Conservation (phyloP, 2,797 vertebrate species). For the Galaxias olidus region DNA sequence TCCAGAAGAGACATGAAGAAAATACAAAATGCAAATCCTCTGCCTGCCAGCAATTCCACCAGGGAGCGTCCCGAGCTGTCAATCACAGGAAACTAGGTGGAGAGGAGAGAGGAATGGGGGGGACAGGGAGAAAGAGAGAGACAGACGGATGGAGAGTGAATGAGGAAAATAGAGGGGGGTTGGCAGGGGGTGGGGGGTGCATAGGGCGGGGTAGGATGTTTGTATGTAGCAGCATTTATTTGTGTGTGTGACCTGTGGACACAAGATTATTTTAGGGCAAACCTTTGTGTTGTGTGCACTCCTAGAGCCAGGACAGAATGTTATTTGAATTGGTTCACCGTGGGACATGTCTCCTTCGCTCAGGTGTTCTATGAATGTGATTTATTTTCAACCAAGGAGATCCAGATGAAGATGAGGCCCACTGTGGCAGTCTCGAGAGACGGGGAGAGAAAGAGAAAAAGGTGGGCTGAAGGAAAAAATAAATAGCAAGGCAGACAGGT, state of each 20-base stretch:
- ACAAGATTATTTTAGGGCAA: slow-evolving; percentile 59
- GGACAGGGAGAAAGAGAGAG: slow-evolving; percentile 8
- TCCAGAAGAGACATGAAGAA: slow-evolving; percentile 63
- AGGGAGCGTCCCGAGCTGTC: slow-evolving; percentile 59
- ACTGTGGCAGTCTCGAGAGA: slow-evolving; percentile 36
- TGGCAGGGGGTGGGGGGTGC: slow-evolving; percentile 1
- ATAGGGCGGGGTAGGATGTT: slow-evolving; percentile 27
- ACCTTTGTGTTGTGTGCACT: slow-evolving; percentile 46
- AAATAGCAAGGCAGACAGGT: slow-evolving; percentile 29
- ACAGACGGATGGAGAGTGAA: background rate
- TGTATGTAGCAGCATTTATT: slow-evolving; percentile 19
- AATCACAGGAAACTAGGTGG: slow-evolving; percentile 48
- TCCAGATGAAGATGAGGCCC: slow-evolving; percentile 60
- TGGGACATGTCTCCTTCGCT: slow-evolving; percentile 63
- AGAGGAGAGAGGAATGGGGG: slow-evolving; percentile 36
- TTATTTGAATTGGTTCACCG: slow-evolving; percentile 72
- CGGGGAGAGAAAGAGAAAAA: slow-evolving; percentile 5
- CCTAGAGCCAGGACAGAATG: slow-evolving; percentile 50
- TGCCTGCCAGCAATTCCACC: slow-evolving; percentile 54
- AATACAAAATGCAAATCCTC: slow-evolving; percentile 73
- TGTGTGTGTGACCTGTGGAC: slow-evolving; percentile 52
- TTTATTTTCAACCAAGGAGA: slow-evolving; percentile 69
- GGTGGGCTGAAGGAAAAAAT: slow-evolving; percentile 4
- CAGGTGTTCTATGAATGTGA: slow-evolving; percentile 78
- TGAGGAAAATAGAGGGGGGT: background rate